Base-by-base conservation (phyloP, 2,888 invertebrate species). In the Pseudoips prasinana region DNA sequence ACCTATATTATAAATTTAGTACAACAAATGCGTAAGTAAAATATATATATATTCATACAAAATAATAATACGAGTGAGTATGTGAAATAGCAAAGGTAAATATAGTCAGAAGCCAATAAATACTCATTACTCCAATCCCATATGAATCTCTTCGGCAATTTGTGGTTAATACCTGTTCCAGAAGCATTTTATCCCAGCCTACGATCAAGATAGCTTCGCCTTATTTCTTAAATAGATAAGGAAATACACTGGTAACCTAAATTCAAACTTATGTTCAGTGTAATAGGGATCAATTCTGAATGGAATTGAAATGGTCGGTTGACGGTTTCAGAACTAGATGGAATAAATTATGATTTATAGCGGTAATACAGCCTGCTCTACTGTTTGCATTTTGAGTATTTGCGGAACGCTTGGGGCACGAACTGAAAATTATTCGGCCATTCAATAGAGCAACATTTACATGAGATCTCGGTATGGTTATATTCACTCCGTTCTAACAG, bases 271-370 rank as follows among this genome's bases (percentile, higher is more conserved):
- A 14, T 14, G 5, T 5, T 14, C 14, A 5, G 2, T 14, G 5
- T 3, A 14, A 14, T 14, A 14, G 14, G 14, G 5, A 14, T 14
- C 3, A 14, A 14, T 14, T 14, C 5, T 14, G 14, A 14, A 5
- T 5, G 2, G 14, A 14, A 14, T 14, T 14, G 5, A 14, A 14
- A 14, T 14, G 14, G 14, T 3, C 5, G 14, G 2, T 3, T 14
- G 14, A 5, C 5, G 2, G 14, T 14, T 14, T 14, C n/a, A 14
- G 14, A 14, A 14, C 14, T 14, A 14, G 14, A 5, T 14, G 5
- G 14, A 39, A 41, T 42, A 55, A 55, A 55, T 55, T 55, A 55
- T 58, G 55, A 58, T 55, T 44, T 54, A 55, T 55, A 29, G 36
- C 25, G 32, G 39, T 37, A 40, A 37, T 39, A 43, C 14, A n/a